These are phyloP conservation scores for Platycheirus albimanus DNA, from an alignment of 2,888 invertebrate species.

Conservation along the genomic window DNA sequence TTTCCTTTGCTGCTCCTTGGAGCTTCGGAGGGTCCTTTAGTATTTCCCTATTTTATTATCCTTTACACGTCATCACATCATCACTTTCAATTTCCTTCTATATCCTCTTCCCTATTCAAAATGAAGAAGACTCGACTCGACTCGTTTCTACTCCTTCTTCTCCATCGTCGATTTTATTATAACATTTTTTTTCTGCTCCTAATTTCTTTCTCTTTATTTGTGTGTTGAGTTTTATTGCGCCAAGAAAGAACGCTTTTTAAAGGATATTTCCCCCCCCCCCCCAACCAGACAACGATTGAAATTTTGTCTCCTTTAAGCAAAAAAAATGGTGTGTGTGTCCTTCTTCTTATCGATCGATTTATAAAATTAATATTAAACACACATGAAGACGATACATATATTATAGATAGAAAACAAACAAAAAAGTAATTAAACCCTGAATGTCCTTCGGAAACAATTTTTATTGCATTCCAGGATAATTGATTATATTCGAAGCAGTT, in stretches of 20 bases:
- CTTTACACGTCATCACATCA: conserved; percentile 74
- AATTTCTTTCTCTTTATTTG: conserved; percentile 69
- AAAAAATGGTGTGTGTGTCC: background rate
- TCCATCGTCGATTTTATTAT: conserved; percentile 60
- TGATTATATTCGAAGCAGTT: conserved; percentile 67
- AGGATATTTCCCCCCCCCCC: conserved; percentile 9
- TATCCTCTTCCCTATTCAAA: conserved; percentile 20
- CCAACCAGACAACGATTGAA: conserved; percentile 46
- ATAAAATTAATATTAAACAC: conserved; percentile 66
- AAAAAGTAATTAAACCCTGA: conserved; percentile 64
- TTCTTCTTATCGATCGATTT: conserved; percentile 55
- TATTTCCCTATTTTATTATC: conserved; percentile 67
- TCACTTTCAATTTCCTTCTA: conserved; percentile 73
- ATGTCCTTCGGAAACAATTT: conserved; percentile 71
- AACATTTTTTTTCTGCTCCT: conserved; percentile 42
- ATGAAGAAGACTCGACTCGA: background rate
- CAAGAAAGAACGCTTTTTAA: conserved; percentile 20
- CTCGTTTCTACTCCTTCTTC: conserved; percentile 5
- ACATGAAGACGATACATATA: conserved; percentile 18
- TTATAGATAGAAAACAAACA: conserved; percentile 1
- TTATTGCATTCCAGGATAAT: conserved; percentile 73
- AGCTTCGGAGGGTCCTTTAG: conserved; percentile 43
- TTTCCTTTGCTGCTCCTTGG: conserved; percentile 19
- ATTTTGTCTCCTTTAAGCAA: conserved; percentile 26
- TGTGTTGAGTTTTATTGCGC: conserved; percentile 55